A percentile compares a stretch with the other conserved stretches of the same genome.
Conservation (phyloP, 1,140 invertebrate genomes). For the Periplaneta americana region DNA sequence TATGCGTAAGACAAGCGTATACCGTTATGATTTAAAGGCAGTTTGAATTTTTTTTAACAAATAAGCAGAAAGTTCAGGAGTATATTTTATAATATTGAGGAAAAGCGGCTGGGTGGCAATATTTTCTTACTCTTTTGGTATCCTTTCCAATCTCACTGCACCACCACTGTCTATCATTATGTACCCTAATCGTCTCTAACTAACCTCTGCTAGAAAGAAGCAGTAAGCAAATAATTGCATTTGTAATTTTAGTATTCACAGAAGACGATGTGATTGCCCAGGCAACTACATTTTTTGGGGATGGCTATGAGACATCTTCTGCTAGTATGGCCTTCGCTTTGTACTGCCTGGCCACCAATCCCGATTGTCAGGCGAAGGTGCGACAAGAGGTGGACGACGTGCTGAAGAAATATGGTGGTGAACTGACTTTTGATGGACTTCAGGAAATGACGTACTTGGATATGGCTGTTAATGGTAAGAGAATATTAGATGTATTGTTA, state of each 20-base stretch:
- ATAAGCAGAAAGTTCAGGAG: too few relatives aligned
- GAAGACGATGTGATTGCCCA: constrained; percentile 15
- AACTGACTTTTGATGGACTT: constrained; percentile 22
- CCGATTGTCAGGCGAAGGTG: constrained; percentile 54
- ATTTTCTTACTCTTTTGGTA: too few relatives aligned
- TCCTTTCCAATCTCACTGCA: too few relatives aligned
- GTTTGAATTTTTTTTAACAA: too few relatives aligned
- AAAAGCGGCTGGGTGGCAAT: too few relatives aligned
- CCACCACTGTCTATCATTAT: too few relatives aligned
- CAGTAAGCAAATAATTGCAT: too few relatives aligned
- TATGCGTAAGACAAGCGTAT: too few relatives aligned
- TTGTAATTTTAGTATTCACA: constrained; percentile 14
- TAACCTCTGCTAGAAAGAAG: too few relatives aligned
- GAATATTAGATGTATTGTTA: not conserved
- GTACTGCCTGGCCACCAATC: constrained; percentile 47
- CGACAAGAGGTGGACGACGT: constrained; percentile 63
- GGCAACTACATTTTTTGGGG: constrained; percentile 29
- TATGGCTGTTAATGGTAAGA: constrained; percentile 22
- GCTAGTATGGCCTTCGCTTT: constrained; percentile 41
- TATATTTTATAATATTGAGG: too few relatives aligned
- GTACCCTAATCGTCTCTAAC: too few relatives aligned
- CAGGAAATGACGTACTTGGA: constrained; percentile 24
- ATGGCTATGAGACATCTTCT: constrained; percentile 41
- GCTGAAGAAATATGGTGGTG: constrained; percentile 18
- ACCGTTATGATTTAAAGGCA: too few relatives aligned